Conservation (phyloP, 2,888 invertebrate species). For the Mythimna albipuncta region DNA sequence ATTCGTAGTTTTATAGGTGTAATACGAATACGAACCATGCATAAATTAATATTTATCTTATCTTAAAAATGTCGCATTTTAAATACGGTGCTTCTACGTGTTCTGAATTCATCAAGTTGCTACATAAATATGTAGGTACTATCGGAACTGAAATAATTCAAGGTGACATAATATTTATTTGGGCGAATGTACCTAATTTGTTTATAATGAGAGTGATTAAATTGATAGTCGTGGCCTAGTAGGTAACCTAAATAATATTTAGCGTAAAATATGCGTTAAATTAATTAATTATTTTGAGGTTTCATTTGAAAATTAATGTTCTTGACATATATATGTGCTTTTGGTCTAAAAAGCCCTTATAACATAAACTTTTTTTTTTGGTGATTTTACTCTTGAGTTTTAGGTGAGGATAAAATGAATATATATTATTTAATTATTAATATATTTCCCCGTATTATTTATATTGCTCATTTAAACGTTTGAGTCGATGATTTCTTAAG, state of each 20-base stretch:
- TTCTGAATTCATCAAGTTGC: conserved; percentile 42
- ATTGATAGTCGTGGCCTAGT: conserved; percentile 33
- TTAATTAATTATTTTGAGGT: background rate
- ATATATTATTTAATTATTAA: too few species aligned
- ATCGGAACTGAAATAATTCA: conserved; percentile 49
- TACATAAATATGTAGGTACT: conserved; percentile 30
- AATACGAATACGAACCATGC: conserved; percentile 29
- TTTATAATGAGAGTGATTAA: conserved; percentile 43
- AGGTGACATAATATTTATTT: conserved; percentile 42
- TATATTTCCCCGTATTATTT: background rate
- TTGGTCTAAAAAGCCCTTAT: background rate
- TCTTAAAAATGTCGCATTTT: conserved; percentile 51
- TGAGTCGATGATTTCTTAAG: conserved; percentile 5
- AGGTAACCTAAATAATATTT: conserved; percentile 28
- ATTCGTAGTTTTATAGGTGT: conserved; percentile 20
- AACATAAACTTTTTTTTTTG: background rate
- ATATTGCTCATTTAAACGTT: background rate
- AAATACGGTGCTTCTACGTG: conserved; percentile 52
- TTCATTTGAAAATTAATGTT: background rate
- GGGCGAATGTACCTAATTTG: conserved; percentile 35
- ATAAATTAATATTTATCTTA: conserved; percentile 59
- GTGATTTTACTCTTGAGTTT: background rate
- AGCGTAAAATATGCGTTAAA: conserved; percentile 1
- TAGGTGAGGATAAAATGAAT: background rate
- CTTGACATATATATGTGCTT: background rate